Evolutionary conservation across 1,140 invertebrate species (phyloP).

Genomic region (Drosophila trapezifrons): DNA sequence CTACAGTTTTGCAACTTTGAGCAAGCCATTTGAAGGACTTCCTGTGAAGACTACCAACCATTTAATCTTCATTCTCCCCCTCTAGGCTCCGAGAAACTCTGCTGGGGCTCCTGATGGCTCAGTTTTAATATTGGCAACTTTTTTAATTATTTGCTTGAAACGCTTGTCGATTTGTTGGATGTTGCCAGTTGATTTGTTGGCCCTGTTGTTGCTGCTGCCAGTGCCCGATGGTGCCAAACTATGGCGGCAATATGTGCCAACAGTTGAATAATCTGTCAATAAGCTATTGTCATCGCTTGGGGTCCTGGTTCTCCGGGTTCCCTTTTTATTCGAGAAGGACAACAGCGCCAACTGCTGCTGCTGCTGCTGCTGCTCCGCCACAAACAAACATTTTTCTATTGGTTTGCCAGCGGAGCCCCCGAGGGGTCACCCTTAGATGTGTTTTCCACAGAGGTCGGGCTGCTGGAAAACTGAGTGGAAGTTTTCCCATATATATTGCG

Average conservation of each 20-base stretch:
- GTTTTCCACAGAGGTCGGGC: constrained; percentile 3
- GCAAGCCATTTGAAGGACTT: neutral
- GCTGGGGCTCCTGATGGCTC: constrained; percentile 30
- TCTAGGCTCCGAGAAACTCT: too few relatives aligned
- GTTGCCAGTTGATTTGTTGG: constrained; percentile 68
- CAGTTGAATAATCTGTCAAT: constrained; percentile 82
- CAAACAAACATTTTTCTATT: constrained; percentile 81
- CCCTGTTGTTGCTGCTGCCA: constrained; percentile 32
- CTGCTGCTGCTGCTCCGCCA: constrained; percentile 24
- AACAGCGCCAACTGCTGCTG: constrained; percentile 33
- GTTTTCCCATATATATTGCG: constrained; percentile 67
- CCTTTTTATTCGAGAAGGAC: constrained; percentile 2
- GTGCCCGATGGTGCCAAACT: constrained; percentile 65
- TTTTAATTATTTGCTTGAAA: constrained; percentile 83
- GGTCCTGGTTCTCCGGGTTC: constrained; percentile 11
- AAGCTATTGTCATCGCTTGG: constrained; percentile 78
- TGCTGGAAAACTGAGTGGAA: constrained; percentile 28
- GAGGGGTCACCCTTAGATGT: constrained; percentile 37
- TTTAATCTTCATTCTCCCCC: neutral
- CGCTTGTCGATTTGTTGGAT: constrained; percentile 72
- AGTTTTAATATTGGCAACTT: constrained; percentile 82
- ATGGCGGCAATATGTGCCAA: constrained; percentile 81
- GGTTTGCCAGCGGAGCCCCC: constrained; percentile 53
- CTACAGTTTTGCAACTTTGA: neutral
- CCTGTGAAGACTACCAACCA: neutral